Conservation (phyloP, 1,140 invertebrate genomes). For the Orussus abietinus region DNA sequence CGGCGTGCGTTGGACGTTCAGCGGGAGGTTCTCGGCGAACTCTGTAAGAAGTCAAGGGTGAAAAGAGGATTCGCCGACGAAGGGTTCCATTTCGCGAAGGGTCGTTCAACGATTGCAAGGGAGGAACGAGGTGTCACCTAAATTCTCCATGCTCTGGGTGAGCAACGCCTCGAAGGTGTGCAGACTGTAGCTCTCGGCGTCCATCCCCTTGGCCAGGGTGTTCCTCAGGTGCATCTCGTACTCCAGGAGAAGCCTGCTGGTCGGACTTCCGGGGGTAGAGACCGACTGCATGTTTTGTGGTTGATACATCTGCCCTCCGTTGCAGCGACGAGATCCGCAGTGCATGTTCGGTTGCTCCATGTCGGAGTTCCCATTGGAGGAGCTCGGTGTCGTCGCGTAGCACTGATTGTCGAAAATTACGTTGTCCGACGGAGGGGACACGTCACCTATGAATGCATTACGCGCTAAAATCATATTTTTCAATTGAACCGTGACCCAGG, state of each 20-base stretch:
- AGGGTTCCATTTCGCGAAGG: not conserved
- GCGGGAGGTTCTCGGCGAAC: conserved; percentile 79
- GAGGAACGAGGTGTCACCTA: conserved; percentile 63
- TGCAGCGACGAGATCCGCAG: conserved; percentile 58
- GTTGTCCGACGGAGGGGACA: conserved; percentile 85
- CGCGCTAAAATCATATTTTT: no score
- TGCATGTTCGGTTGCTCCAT: conserved; percentile 70
- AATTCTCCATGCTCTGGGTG: conserved; percentile 92
- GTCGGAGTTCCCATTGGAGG: conserved; percentile 85
- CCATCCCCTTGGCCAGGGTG: conserved; percentile 90
- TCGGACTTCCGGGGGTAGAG: conserved; percentile 81
- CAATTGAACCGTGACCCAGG: no score
- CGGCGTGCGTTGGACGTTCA: conserved; percentile 76
- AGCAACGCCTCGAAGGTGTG: conserved; percentile 91
- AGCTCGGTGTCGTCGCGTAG: conserved; percentile 88
- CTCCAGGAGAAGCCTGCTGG: conserved; percentile 80
- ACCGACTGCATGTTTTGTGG: conserved; percentile 35
- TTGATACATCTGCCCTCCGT: conserved; percentile 44
- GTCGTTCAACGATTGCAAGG: conserved; percentile 41
- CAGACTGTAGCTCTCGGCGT: conserved; percentile 89
- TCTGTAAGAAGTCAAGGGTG: conserved; percentile 56
- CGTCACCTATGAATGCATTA: conserved; percentile 65
- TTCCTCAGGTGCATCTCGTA: conserved; percentile 94
- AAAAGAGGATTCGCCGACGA: conserved; percentile 12
- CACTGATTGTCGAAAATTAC: conserved; percentile 91